Conservation (phyloP, 2,113 vertebrate genomes). For the Microtus richardsoni region DNA sequence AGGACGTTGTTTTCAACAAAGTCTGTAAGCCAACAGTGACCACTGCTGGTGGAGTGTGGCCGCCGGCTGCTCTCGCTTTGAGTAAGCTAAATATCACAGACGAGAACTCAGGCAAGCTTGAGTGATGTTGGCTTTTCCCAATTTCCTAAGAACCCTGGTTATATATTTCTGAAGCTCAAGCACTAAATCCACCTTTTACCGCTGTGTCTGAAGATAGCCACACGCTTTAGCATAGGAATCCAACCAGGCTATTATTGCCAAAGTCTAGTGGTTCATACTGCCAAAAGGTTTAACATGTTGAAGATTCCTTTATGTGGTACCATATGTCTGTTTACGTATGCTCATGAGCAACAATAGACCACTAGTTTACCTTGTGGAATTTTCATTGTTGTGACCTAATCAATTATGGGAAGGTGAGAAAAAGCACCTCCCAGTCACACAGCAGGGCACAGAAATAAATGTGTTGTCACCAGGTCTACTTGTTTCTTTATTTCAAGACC, state of each 20-base stretch:
- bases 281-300: constrained; percentile 58
- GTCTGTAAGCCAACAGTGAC: not conserved
- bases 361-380: constrained; percentile 76
- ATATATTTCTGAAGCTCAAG: constrained; percentile 12
- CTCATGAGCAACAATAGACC: constrained; percentile 74
- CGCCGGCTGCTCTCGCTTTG: constrained; percentile 20
- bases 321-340: constrained; percentile 74
- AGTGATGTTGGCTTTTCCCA: constrained; percentile 41
- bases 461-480: constrained; percentile 74
- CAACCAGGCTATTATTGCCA: constrained; percentile 30
- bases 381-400: constrained; percentile 71
- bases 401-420: constrained; percentile 69
- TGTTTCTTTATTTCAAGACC: constrained; percentile 75
- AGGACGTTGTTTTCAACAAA: constrained; percentile 7
- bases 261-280: constrained; percentile 60
- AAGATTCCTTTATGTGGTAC: constrained; percentile 69
- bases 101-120: not conserved
- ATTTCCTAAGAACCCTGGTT: constrained; percentile 34
- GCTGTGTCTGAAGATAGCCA: constrained; percentile 54
- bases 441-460: constrained; percentile 80
- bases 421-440: constrained; percentile 70
- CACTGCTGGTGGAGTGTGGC: not conserved
- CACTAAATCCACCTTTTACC: constrained; percentile 14
- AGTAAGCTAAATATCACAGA: constrained; percentile 31
- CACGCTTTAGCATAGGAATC: constrained; percentile 26